Conservation (phyloP, 1,140 invertebrate species). For the Diprion similis region DNA sequence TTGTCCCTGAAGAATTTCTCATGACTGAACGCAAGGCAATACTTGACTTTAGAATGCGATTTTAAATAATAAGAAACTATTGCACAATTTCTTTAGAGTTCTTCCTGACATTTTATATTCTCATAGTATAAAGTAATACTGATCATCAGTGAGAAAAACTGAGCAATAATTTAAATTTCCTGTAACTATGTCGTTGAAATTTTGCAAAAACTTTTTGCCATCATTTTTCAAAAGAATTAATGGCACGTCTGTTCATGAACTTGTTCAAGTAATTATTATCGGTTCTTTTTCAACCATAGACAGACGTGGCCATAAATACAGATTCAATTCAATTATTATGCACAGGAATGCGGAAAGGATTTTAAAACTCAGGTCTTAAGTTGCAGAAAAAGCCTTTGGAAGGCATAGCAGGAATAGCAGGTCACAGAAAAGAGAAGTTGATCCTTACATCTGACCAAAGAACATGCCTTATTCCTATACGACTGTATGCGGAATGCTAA, state of each 20-base stretch:
- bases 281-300: too few relatives aligned
- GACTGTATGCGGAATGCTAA: constrained; percentile 52
- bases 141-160: too few relatives aligned
- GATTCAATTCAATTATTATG: too few relatives aligned
- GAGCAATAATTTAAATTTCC: background rate
- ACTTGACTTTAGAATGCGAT: constrained; percentile 60
- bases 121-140: too few relatives aligned
- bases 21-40: constrained; percentile 63
- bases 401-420: constrained; percentile 40
- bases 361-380: constrained; percentile 38
- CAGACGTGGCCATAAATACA: too few relatives aligned
- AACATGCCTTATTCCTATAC: constrained; percentile 71
- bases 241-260: too few relatives aligned
- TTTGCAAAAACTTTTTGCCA: background rate
- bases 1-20: constrained; percentile 62
- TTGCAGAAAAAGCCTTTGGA: constrained; percentile 42
- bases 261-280: too few relatives aligned
- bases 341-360: constrained; percentile 58
- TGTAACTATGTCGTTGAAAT: background rate
- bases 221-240: background rate
- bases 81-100: constrained; percentile 66
- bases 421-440: constrained; percentile 68
- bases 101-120: constrained; percentile 52
- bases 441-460: constrained; percentile 72
- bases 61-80: constrained; percentile 62